phyloP scores from a whole-genome alignment of 1,140 invertebrate genomes.

The Thaumatotibia leucotreta region DNA sequence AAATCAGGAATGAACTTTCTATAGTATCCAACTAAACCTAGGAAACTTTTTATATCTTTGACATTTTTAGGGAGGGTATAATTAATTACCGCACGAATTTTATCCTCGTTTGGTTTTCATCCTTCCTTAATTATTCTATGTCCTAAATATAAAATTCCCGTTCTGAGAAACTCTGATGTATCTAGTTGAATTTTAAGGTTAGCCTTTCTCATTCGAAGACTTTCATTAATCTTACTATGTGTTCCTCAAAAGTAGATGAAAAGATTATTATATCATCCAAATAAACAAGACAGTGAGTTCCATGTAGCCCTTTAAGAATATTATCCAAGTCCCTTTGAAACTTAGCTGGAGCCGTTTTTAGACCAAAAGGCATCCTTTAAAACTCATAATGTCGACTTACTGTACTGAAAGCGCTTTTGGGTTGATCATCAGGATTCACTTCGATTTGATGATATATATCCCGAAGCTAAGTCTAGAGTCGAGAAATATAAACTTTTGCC shows the following conservation, averaged over 20 bases:
- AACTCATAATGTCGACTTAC: not conserved
- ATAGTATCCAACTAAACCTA: too few relatives aligned
- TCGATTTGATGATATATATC: not conserved
- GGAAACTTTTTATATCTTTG: not conserved
- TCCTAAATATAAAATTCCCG: not conserved
- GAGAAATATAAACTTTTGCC: too few relatives aligned
- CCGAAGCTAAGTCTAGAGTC: slow-evolving; percentile 2
- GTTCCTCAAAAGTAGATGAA: not conserved
- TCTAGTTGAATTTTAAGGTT: not conserved
- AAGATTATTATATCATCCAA: not conserved
- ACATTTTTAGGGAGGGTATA: not conserved
- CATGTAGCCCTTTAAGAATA: not conserved
- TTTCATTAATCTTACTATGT: not conserved
- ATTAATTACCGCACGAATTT: not conserved
- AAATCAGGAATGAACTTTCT: too few relatives aligned
- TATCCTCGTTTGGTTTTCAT: not conserved
- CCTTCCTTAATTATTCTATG: not conserved
- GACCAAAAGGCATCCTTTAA: not conserved
- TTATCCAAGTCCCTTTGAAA: not conserved
- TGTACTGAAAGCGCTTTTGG: not conserved
- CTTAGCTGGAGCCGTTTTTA: not conserved
- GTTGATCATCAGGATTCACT: not conserved
- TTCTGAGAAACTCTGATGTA: not conserved
- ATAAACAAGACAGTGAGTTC: not conserved
- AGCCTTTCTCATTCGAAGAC: not conserved